Conservation (phyloP, 2,113 vertebrate species). For the Limanda limanda region DNA sequence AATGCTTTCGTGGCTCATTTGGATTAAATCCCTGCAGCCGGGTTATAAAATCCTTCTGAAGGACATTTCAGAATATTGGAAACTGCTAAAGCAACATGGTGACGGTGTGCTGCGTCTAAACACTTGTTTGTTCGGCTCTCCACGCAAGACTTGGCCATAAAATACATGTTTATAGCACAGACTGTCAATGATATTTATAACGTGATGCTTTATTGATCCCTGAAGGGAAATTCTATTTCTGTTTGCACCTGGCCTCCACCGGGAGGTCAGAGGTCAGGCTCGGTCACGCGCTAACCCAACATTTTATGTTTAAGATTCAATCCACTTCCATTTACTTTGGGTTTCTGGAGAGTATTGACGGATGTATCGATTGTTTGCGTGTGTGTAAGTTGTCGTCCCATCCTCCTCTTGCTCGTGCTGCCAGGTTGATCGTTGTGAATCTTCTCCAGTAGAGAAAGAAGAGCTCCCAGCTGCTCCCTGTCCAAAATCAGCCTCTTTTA, state of each 20-base stretch:
- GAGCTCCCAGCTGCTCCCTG: conserved; percentile 19
- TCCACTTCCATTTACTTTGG: conserved; percentile 1
- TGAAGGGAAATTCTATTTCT: conserved; percentile 13
- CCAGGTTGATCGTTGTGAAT: conserved; percentile 25
- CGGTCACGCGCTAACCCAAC: not conserved
- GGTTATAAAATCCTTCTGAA: not conserved
- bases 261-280: conserved; percentile 31
- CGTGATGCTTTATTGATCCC: conserved; percentile 39
- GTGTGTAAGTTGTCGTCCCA: not conserved
- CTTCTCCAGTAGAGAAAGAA: conserved; percentile 2
- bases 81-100: not conserved
- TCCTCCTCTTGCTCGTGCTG: conserved; percentile 1
- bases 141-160: not conserved
- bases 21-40: not conserved
- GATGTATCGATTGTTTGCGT: conserved; percentile 17
- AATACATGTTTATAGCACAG: not conserved
- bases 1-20: not conserved
- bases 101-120: not conserved
- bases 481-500: not conserved
- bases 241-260: not conserved
- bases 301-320: not conserved
- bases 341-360: conserved; percentile 22
- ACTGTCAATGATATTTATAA: conserved; percentile 4
- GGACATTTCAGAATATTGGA: not conserved
- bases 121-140: not conserved